Evolutionary conservation across 1,140 invertebrate genomes (phyloP), one percentile per base, ranked within the genome.

Genomic region (Drusus annulatus): DNA sequence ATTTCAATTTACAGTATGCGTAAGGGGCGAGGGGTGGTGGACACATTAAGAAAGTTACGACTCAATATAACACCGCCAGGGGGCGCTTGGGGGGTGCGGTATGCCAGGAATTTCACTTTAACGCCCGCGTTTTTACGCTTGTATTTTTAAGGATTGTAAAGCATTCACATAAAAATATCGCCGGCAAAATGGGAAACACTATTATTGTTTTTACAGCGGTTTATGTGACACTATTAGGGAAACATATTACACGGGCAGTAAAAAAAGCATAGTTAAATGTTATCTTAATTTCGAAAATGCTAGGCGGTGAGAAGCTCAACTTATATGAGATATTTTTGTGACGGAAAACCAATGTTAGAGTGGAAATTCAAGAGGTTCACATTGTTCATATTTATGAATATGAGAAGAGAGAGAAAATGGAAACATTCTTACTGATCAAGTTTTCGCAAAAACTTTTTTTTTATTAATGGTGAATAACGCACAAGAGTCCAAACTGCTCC

Each of bases 131-230:
- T 65, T 65, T 65, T 65, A 65, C 28, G 62, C 62, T 8, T 65
- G 62, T 65, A 65, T 65, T 65, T 65, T 65, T 65, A 65, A 65
- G 62, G 62, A 65, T 65, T 65, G 62, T 65, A 65, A 21, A 65
- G 28, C 62, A 28, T 65, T 65, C 62, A 65, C 62, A 65, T 65
- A 65, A 65, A 65, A 65, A 65, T 65, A 65, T 65, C 21, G 25
- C 21, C 62, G 62, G 62, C 62, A 31, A 65, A 65, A 65, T 21
- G 21, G 62, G 23, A 28, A 65, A 65, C n/a, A 65, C 23, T 45
- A 45, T 45, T 25, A 65, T 65, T 65, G 62, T 65, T 65, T 65
- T 65, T 25, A 65, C n/a, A 65, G 28, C 62, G 62, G 21, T 65
- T 65, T 28, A 28, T 65, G 62, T 25, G 62, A 65, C 62, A 28